Conservation (phyloP, 2,888 invertebrate genomes). For the Tethea ocularis region DNA sequence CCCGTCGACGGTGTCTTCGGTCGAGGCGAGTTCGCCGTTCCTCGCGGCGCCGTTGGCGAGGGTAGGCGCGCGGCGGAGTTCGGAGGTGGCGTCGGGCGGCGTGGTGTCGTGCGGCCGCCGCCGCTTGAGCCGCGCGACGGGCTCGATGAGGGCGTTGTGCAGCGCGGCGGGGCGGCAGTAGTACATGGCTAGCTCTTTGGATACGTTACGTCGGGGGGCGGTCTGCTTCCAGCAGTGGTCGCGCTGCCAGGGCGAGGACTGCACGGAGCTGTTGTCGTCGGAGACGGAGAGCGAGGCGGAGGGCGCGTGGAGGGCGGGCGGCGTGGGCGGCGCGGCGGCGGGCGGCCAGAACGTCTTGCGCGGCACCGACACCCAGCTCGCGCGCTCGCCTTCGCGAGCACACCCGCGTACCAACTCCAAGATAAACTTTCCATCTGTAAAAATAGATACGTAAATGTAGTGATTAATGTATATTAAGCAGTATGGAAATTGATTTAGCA, state of each 20-base stretch:
- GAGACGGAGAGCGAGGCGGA: constrained; percentile 93
- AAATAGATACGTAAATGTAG: background rate
- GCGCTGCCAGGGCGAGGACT: constrained; percentile 95
- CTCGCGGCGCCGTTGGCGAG: constrained; percentile 57
- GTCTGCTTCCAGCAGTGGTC: constrained; percentile 96
- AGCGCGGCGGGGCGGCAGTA: constrained; percentile 85
- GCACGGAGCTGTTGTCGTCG: constrained; percentile 95
- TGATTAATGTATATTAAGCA: background rate
- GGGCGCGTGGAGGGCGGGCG: constrained; percentile 83
- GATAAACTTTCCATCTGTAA: constrained; percentile 94
- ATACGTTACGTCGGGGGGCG: constrained; percentile 88
- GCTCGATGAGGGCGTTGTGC: constrained; percentile 68
- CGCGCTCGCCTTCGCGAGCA: constrained; percentile 87
- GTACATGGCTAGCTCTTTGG: constrained; percentile 89
- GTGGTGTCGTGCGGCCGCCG: constrained; percentile 86
- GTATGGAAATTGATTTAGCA: background rate
- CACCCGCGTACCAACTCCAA: constrained; percentile 88
- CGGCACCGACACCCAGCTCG: constrained; percentile 95
- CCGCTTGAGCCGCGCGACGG: constrained; percentile 81
- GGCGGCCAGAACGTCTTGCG: constrained; percentile 95
- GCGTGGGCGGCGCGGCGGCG: constrained; percentile 85
- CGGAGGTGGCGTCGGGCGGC: constrained; percentile 46
- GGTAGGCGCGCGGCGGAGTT: constrained; percentile 38
- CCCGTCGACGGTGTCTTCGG: constrained; percentile 62
- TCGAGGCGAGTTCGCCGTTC: constrained; percentile 59